phyloP scores from a whole-genome alignment of 1,140 invertebrate genomes.

The Tetraneura akinire region DNA sequence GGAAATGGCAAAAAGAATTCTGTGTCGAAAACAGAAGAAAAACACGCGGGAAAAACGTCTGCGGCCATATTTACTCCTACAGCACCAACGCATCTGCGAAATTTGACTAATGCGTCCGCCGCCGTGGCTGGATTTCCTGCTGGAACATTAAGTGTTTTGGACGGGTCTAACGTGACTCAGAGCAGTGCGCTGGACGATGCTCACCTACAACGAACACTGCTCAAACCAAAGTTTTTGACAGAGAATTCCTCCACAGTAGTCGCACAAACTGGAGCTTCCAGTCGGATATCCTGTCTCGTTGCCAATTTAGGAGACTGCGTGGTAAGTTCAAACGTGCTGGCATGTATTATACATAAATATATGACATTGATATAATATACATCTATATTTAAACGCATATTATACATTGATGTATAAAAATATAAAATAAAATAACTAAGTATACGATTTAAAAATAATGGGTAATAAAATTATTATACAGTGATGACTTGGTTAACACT shows the following conservation, averaged over 20 bases:
- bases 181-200: slow-evolving; percentile 44
- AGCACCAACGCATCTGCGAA: neutral
- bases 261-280: slow-evolving; percentile 79
- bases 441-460: too few species aligned
- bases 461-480: too few species aligned
- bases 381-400: too few species aligned
- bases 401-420: too few species aligned
- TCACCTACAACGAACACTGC: slow-evolving; percentile 37
- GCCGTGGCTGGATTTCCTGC: too few species aligned
- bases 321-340: slow-evolving; percentile 65
- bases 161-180: slow-evolving; percentile 8
- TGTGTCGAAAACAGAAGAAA: neutral
- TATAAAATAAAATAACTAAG: too few species aligned
- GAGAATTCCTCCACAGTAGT: slow-evolving; percentile 78
- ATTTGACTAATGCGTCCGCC: neutral
- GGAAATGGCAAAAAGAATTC: slow-evolving; percentile 22
- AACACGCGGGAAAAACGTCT: neutral
- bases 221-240: slow-evolving; percentile 66
- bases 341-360: too few species aligned
- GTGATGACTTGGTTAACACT: too few species aligned
- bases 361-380: too few species aligned
- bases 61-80: neutral
- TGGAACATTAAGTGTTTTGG: neutral
- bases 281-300: slow-evolving; percentile 77
- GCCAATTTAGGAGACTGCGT: slow-evolving; percentile 81